These are phyloP conservation scores for Anguilla obscura DNA, from an alignment of 2,797 vertebrate genomes.

Conservation along the genomic window DNA sequence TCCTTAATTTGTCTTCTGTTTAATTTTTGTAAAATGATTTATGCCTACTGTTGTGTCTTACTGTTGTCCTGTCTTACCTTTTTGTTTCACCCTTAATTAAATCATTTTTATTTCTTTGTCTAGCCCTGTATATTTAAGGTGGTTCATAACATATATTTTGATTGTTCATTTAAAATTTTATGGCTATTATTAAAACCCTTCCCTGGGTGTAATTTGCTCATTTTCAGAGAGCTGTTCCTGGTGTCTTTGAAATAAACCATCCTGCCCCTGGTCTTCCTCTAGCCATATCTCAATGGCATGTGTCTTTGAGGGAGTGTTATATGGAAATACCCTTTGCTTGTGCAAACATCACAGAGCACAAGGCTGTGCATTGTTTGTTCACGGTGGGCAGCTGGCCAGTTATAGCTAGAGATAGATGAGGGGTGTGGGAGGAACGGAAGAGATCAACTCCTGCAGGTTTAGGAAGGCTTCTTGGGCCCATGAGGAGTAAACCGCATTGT, in stretches of 20 bases:
- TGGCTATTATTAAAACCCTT: background rate
- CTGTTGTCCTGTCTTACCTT: background rate
- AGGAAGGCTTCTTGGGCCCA: background rate
- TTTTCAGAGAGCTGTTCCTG: background rate
- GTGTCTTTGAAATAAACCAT: background rate
- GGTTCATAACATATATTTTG: background rate
- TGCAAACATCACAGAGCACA: background rate
- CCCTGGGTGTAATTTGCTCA: background rate
- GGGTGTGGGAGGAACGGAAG: background rate
- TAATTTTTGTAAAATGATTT: background rate
- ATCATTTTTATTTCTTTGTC: background rate
- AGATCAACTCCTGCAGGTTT: background rate
- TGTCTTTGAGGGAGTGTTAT: slow-evolving; percentile 1
- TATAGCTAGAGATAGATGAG: background rate
- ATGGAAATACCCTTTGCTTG: background rate
- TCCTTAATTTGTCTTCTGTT: background rate
- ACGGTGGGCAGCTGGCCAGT: background rate
- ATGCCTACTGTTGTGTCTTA: background rate
- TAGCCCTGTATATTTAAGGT: background rate
- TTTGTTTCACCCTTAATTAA: background rate
- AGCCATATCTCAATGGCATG: background rate
- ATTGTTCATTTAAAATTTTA: background rate
- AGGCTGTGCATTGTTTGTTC: background rate
- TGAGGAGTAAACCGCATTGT: background rate
- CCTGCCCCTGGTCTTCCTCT: background rate